These are phyloP conservation scores for Aphelinus certus DNA, from an alignment of 1,140 invertebrate genomes.

Conservation along the genomic window DNA sequence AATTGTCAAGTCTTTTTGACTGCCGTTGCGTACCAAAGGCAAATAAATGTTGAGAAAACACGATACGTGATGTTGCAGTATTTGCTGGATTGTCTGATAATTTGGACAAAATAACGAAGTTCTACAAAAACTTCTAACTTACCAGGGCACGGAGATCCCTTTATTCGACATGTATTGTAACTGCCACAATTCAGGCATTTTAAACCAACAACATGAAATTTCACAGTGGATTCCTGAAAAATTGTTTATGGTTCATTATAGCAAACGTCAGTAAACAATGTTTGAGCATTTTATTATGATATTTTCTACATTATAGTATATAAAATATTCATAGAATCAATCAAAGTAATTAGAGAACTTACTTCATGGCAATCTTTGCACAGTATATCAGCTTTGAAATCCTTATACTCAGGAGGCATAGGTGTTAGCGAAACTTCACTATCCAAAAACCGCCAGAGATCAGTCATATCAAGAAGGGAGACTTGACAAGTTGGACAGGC, in stretches of 20 bases:
- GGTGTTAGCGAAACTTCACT: slow-evolving; percentile 81
- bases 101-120: no score
- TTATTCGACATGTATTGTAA: slow-evolving; percentile 85
- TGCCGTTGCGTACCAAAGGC: no score
- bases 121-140: slow-evolving; percentile 3
- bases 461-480: slow-evolving; percentile 84
- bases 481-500: slow-evolving; percentile 88
- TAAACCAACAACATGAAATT: slow-evolving; percentile 85
- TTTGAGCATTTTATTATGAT: background rate
- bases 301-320: background rate
- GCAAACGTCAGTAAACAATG: no score
- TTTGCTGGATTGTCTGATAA: no score
- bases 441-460: slow-evolving; percentile 83
- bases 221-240: slow-evolving; percentile 77
- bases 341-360: slow-evolving; percentile 37
- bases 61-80: no score
- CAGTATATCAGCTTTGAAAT: slow-evolving; percentile 80
- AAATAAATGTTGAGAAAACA: no score
- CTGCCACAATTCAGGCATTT: slow-evolving; percentile 86
- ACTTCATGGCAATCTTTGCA: slow-evolving; percentile 92
- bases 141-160: slow-evolving; percentile 67
- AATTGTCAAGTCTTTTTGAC: no score
- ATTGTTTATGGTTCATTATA: background rate
- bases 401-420: slow-evolving; percentile 83
- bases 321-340: background rate